These are phyloP conservation scores for Eulithis testata DNA, from an alignment of 2,888 invertebrate genomes.

Conservation along the genomic window DNA sequence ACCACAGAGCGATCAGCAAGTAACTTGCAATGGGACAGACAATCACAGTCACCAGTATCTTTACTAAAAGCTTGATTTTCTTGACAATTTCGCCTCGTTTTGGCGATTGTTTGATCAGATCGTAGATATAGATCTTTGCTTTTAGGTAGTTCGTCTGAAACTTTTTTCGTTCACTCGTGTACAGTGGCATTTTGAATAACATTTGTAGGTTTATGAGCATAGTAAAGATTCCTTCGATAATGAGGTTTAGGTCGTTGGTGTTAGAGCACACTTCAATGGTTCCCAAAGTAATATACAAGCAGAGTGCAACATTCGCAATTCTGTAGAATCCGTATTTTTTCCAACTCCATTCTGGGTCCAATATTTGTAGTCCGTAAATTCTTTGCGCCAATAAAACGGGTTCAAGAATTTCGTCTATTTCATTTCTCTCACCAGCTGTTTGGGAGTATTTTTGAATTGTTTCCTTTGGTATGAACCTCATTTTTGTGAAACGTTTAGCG, in stretches of 20 bases:
- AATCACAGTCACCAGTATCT: constrained; percentile 44
- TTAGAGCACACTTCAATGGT: constrained; percentile 55
- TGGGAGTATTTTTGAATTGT: constrained; percentile 49
- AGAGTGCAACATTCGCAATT: constrained; percentile 46
- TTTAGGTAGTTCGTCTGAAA: constrained; percentile 56
- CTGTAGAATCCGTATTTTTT: constrained; percentile 50
- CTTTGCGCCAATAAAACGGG: constrained; percentile 54
- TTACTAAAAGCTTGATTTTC: constrained; percentile 44
- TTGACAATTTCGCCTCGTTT: constrained; percentile 35
- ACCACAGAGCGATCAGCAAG: constrained; percentile 55
- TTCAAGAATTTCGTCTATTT: constrained; percentile 56
- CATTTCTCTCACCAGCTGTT: constrained; percentile 58
- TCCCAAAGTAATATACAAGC: constrained; percentile 61
- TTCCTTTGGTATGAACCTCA: constrained; percentile 19
- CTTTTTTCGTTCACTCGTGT: constrained; percentile 45
- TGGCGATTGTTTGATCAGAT: constrained; percentile 47
- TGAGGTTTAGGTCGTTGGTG: constrained; percentile 47
- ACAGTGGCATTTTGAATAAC: constrained; percentile 53
- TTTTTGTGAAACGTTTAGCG: constrained; percentile 40
- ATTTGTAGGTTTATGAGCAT: constrained; percentile 52
- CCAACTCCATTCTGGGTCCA: constrained; percentile 63
- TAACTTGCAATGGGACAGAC: constrained; percentile 53
- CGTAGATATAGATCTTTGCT: constrained; percentile 55
- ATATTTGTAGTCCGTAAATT: constrained; percentile 63
- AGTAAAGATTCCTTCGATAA: constrained; percentile 63